Evolutionary conservation across 2,888 invertebrate genomes (phyloP), one percentile per base, ranked within the genome.

Genomic region (Drosophila kokeensis): DNA sequence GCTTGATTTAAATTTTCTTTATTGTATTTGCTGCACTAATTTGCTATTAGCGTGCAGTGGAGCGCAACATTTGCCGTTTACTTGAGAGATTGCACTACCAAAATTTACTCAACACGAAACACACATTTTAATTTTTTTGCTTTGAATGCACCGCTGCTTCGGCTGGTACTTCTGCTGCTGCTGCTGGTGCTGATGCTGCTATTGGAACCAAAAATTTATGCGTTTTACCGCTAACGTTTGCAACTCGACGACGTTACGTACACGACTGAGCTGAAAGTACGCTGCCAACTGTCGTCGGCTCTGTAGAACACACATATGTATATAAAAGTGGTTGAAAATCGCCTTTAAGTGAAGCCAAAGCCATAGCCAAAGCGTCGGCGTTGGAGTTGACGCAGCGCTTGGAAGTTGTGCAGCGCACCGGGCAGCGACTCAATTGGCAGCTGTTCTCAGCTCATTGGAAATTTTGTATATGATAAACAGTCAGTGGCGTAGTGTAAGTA

Each of bases 161-260:
- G 54, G 64, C 58, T 73, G 52, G 49, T 72, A 54, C 55, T 70
- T 60, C 62, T 76, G 58, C 69, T 79, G 73, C 80, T 81, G 65
- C 45, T 80, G 60, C 60, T 69, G 57, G 50, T 71, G 68, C 63
- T 80, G 40, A 70, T 79, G n/a, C 66, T 72, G 34, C 64, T 74
- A 38, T 36, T 79, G 60, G 63, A 48, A 24, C 53, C 62, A 65
- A 80, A 55, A 48, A 63, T 53, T 54, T 72, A 4, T 68, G 45
- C 53, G 58, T 53, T 82, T 87, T 73, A 80, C 82, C 82, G 82
- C 72, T 77, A 83, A 82, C 86, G 88, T 83, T 82, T 74, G 58
- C 69, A 82, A 86, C 89, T 87, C 77, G 82, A 90, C 91, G 91
- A 92, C 90, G 91, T 86, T 78, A 90, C 84, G 90, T 91, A 90